Conservation (phyloP, 2,888 invertebrate genomes). For the Macropis europaea region DNA sequence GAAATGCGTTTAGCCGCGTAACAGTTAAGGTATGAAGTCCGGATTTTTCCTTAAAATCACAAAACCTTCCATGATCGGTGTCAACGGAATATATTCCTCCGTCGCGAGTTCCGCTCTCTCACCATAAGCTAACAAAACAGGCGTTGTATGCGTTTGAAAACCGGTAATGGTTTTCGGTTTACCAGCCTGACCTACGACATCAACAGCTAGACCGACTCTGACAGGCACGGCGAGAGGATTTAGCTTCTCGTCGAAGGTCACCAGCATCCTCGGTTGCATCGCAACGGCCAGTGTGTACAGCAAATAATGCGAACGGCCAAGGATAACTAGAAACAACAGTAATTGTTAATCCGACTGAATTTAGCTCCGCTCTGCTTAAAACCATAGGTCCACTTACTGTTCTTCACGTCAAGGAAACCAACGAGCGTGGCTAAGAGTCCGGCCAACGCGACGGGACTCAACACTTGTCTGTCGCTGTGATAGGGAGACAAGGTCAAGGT, state of each 20-base stretch:
- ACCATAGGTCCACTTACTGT: conserved; percentile 84
- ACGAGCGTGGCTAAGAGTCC: conserved; percentile 96
- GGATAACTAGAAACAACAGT: conserved; percentile 84
- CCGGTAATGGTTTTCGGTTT: conserved; percentile 99
- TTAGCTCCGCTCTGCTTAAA: no score
- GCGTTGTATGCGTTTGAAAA: conserved; percentile 99
- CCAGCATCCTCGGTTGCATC: conserved; percentile 99
- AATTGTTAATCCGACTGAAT: neutral
- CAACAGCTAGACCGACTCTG: conserved; percentile 96
- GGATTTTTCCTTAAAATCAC: conserved; percentile 98
- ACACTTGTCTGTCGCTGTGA: conserved; percentile 96
- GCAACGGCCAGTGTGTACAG: conserved; percentile 97
- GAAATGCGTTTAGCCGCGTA: conserved; percentile 15
- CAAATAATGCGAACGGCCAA: conserved; percentile 97
- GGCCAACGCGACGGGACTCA: conserved; percentile 97
- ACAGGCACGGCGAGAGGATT: conserved; percentile 96
- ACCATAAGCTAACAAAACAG: conserved; percentile 96
- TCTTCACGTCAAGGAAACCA: conserved; percentile 97
- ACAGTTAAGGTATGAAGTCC: conserved; percentile 81
- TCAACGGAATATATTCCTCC: conserved; percentile 96
- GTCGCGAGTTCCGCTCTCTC: conserved; percentile 99
- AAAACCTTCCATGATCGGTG: conserved; percentile 99
- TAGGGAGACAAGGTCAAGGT: conserved; percentile 97
- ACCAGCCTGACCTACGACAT: conserved; percentile 99
- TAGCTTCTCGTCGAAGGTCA: conserved; percentile 97